A percentile compares a stretch with the other conserved stretches of the same genome.
phyloP scores from a whole-genome alignment of 2,888 invertebrate genomes.

The Volucella inanis region DNA sequence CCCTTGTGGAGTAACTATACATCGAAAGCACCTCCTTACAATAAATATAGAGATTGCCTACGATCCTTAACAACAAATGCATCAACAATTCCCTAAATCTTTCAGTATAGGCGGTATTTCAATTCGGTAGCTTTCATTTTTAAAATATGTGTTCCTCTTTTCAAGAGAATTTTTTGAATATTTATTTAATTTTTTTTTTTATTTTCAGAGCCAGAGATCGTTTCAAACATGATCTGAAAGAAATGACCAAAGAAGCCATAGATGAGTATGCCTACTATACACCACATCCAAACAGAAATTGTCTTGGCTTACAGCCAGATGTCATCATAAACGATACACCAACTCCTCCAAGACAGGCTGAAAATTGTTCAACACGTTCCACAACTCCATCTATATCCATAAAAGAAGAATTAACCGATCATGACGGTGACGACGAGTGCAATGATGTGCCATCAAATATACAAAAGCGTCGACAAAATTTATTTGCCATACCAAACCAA shows the following conservation, averaged over 20 bases:
- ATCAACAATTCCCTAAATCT: too few relatives aligned
- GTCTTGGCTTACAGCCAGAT: slow-evolving; percentile 40
- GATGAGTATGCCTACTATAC: slow-evolving; percentile 34
- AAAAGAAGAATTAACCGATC: slow-evolving; percentile 79
- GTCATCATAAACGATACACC: slow-evolving; percentile 52
- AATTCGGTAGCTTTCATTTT: too few relatives aligned
- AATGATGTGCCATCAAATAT: slow-evolving; percentile 11
- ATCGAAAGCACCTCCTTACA: too few relatives aligned
- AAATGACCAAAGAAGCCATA: slow-evolving; percentile 17
- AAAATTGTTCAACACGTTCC: slow-evolving; percentile 77
- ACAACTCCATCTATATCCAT: slow-evolving; percentile 81
- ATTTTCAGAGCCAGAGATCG: slow-evolving; percentile 60
- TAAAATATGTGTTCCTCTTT: too few relatives aligned
- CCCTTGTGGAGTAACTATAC: too few relatives aligned
- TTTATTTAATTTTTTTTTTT: neutral
- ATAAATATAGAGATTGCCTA: too few relatives aligned
- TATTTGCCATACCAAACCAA: slow-evolving; percentile 5
- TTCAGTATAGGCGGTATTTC: too few relatives aligned
- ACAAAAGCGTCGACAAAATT: neutral
- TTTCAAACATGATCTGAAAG: slow-evolving; percentile 12
- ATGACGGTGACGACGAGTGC: slow-evolving; percentile 45
- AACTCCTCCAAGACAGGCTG: slow-evolving; percentile 5
- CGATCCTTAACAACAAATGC: too few relatives aligned
- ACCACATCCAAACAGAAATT: slow-evolving; percentile 15
- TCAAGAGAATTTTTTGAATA: too few relatives aligned